Conservation (phyloP, 1,140 invertebrate species). For the Scaptomyza pallida region DNA sequence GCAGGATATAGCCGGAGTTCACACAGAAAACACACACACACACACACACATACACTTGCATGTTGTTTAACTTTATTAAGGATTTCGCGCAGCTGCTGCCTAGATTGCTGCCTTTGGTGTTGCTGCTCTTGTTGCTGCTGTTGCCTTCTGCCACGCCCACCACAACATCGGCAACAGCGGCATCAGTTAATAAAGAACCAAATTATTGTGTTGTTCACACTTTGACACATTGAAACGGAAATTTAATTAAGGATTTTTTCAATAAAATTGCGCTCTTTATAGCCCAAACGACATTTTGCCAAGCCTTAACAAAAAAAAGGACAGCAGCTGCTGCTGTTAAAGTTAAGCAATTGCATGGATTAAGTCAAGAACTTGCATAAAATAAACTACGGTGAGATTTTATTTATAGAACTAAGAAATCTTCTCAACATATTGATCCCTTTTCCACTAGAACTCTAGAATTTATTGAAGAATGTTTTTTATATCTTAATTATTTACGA, state of each 20-base stretch:
- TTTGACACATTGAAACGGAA: constrained; percentile 82
- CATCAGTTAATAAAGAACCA: constrained; percentile 78
- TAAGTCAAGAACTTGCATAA: not conserved
- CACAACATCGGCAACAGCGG: constrained; percentile 17
- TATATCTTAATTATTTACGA: no score
- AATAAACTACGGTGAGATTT: no score
- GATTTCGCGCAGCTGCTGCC: constrained; percentile 79
- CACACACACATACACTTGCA: constrained; percentile 13
- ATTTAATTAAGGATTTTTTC: constrained; percentile 80
- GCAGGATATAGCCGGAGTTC: constrained; percentile 67
- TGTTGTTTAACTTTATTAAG: constrained; percentile 78
- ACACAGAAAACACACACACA: constrained; percentile 30
- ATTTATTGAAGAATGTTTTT: no score
- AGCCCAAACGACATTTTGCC: constrained; percentile 37
- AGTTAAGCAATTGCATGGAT: constrained; percentile 1
- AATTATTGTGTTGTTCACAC: constrained; percentile 82
- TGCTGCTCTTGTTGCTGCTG: constrained; percentile 20
- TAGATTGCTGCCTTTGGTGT: constrained; percentile 55
- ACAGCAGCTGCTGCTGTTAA: constrained; percentile 35
- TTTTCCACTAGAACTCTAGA: no score
- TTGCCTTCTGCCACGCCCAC: constrained; percentile 47
- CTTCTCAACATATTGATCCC: no score
- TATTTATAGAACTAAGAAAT: no score
- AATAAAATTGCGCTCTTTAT: constrained; percentile 70
- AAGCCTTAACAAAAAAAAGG: no score